Evolutionary conservation across 2,888 invertebrate genomes (phyloP).

Genomic region (Capitulum mitella): DNA sequence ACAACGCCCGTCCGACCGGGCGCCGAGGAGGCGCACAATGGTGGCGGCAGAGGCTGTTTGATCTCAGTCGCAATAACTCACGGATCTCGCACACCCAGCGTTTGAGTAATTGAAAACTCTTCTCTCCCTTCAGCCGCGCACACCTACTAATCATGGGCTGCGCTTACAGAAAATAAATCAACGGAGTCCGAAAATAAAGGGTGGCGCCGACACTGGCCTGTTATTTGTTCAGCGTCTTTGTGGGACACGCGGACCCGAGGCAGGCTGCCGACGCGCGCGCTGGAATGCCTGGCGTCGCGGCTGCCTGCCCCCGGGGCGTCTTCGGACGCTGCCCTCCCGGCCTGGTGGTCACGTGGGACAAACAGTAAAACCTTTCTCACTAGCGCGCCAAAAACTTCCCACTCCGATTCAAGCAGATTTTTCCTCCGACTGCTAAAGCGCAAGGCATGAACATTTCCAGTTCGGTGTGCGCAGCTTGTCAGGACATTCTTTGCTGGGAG

Average conservation of each 20-base stretch:
- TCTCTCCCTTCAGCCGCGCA: not conserved
- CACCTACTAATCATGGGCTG: conserved; percentile 24
- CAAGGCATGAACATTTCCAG: too few relatives aligned
- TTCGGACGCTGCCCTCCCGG: too few relatives aligned
- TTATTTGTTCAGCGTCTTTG: conserved; percentile 15
- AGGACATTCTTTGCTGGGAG: too few relatives aligned
- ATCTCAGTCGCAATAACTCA: conserved; percentile 14
- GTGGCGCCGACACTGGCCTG: not conserved
- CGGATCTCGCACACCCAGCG: conserved; percentile 13
- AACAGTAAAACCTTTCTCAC: too few relatives aligned
- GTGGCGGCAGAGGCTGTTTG: not conserved
- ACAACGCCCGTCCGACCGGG: not conserved
- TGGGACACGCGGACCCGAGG: not conserved
- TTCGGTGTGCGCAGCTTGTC: too few relatives aligned
- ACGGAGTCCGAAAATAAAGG: not conserved
- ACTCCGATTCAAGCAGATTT: too few relatives aligned
- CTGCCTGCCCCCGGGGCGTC: too few relatives aligned
- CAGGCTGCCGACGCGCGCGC: not conserved
- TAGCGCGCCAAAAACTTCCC: too few relatives aligned
- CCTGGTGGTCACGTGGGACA: too few relatives aligned
- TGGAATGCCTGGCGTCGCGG: not conserved
- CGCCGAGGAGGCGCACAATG: not conserved
- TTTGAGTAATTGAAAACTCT: conserved; percentile 24
- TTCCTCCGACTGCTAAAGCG: too few relatives aligned
- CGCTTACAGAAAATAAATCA: conserved; percentile 11